Evolutionary conservation across 2,888 invertebrate species (phyloP), one percentile per base, ranked within the genome.

Genomic region (Encarsia formosa): DNA sequence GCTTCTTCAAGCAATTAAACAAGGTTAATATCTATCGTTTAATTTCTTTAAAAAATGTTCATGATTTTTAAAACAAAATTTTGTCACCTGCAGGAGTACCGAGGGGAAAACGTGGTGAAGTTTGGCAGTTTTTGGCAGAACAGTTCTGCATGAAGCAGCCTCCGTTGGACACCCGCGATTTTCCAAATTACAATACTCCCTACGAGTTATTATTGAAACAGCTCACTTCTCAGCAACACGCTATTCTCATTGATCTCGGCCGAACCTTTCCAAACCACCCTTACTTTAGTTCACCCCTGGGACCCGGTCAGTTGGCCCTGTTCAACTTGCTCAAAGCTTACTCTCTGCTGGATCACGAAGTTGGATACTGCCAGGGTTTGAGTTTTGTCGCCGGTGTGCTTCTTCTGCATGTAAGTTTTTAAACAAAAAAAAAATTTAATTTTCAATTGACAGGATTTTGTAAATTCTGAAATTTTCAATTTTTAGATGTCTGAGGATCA

Each of bases 301-400:
- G 97, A 0, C 87, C 93, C 0, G 97, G 97, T 0, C 97, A 97
- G 69, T 75, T 97, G 57, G 89, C 94, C 0, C 76, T 98, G 3
- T 98, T 95, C 75, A 97, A 97, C 77, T 78, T 97, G 18, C 78
- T 98, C 23, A 98, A 98, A 74, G 97, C 97, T 0, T 97, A 97
- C 72, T 97, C 96, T 0, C 78, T 97, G 22, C 75, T 96, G 31
- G 97, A 98, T 73, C 87, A 88, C 1, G 93, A 96, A 67, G 89
- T 98, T 1, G 96, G 95, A 0, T 97, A 97, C 74, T 97, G 97
- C 62, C 97, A 98, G 76, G 97, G 97, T 0, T 80, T 97, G 9
- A 94, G 94, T 65, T 98, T 97, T 68, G 92, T 97, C 2, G 96
- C 95, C 55, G 97, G 95, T 11, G 86, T 96, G 1, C 77, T 98